Percentiles rank a stretch among this genome's conserved stretches.
Evolutionary conservation across 2,888 invertebrate genomes (phyloP).

Genomic region (Mamestra brassicae): DNA sequence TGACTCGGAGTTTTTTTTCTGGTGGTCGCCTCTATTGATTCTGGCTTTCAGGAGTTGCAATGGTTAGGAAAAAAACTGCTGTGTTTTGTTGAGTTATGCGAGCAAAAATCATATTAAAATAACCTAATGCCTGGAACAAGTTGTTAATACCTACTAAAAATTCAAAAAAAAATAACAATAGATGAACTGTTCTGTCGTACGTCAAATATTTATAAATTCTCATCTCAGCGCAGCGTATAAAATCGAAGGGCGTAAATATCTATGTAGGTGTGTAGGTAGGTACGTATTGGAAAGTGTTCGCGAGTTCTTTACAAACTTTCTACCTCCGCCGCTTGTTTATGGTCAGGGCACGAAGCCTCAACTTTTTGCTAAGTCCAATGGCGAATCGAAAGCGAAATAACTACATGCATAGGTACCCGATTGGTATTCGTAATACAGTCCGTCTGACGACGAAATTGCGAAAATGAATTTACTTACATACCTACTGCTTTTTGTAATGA

Average conservation of each 20-base stretch:
- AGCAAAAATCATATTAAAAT: no score
- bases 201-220: background rate
- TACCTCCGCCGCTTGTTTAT: conserved; percentile 68
- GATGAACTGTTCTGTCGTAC: no score
- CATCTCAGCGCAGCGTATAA: background rate
- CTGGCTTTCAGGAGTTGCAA: no score
- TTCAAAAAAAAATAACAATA: no score
- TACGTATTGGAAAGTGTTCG: conserved; percentile 63
- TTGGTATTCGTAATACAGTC: conserved; percentile 55
- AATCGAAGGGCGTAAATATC: conserved; percentile 49
- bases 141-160: no score
- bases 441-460: conserved; percentile 48
- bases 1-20: no score
- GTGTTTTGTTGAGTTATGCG: no score
- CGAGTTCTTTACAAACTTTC: conserved; percentile 69
- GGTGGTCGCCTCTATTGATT: no score
- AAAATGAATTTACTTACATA: conserved; percentile 51
- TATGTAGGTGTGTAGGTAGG: background rate
- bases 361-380: conserved; percentile 69
- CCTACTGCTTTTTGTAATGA: conserved; percentile 38
- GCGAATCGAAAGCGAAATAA: conserved; percentile 72
- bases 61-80: no score
- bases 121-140: no score
- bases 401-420: conserved; percentile 53
- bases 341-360: conserved; percentile 66